A percentile compares a stretch with the other conserved stretches of the same genome.
phyloP scores from a whole-genome alignment of 2,888 invertebrate genomes.

The Ctenicera cuprea region DNA sequence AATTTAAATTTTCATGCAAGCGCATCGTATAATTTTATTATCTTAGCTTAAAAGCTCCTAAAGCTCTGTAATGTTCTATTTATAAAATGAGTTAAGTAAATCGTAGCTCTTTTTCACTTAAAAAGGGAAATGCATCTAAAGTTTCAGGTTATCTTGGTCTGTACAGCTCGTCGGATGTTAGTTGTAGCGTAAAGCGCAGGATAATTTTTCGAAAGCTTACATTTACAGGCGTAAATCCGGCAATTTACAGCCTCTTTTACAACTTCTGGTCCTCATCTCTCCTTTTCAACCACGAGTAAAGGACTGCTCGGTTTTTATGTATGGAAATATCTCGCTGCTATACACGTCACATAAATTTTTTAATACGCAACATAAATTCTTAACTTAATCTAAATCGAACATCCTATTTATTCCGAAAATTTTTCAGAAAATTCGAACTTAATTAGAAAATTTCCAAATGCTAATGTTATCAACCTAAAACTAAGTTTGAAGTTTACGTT shows the following conservation, averaged over 20 bases:
- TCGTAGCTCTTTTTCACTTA: conserved; percentile 24
- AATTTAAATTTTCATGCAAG: background rate
- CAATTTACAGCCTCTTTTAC: conserved; percentile 60
- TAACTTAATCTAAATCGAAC: background rate
- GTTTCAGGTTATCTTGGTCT: conserved; percentile 57
- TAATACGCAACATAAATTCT: conserved; percentile 21
- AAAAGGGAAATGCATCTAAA: conserved; percentile 42
- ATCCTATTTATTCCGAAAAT: background rate
- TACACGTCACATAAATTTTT: conserved; percentile 25
- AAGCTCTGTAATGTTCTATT: conserved; percentile 11
- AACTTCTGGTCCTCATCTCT: conserved; percentile 47
- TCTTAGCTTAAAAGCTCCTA: background rate
- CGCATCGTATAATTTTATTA: conserved; percentile 4
- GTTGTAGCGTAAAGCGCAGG: conserved; percentile 62
- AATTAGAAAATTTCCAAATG: too few relatives aligned
- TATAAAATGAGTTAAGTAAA: conserved; percentile 10
- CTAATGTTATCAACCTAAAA: too few relatives aligned
- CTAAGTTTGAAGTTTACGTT: too few relatives aligned
- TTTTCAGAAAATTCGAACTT: too few relatives aligned
- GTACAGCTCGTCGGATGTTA: conserved; percentile 61
- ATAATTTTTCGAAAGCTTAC: conserved; percentile 65
- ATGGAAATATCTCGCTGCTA: conserved; percentile 16
- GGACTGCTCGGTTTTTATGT: conserved; percentile 18
- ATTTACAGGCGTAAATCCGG: conserved; percentile 64
- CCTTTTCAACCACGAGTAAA: conserved; percentile 41